Evolutionary conservation across 2,888 invertebrate species (phyloP).

Genomic region (Machimus atricapillus): DNA sequence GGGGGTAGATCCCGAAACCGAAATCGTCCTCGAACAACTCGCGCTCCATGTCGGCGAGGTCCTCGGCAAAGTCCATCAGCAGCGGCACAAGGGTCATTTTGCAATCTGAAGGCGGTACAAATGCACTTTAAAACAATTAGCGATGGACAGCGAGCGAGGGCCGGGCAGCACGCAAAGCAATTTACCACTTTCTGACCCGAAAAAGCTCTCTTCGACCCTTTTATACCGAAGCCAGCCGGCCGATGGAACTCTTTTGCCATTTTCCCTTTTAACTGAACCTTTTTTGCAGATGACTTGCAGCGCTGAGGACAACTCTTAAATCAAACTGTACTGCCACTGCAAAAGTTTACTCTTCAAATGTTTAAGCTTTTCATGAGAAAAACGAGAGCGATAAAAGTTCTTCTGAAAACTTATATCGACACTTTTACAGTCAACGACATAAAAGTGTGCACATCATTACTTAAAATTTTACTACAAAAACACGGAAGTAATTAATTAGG

Average conservation of each 20-base stretch:
- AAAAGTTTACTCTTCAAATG: not conserved
- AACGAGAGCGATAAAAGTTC: not conserved
- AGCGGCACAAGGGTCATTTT: constrained; percentile 24
- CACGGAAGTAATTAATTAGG: no score
- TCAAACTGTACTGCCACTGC: not conserved
- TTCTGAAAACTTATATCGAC: not conserved
- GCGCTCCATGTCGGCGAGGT: not conserved
- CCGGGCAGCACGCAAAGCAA: not conserved
- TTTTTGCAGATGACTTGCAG: not conserved
- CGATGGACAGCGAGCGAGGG: not conserved
- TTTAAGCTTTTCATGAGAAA: not conserved
- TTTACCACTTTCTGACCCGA: not conserved
- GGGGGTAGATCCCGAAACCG: constrained; percentile 24
- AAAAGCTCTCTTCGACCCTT: not conserved
- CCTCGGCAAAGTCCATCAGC: constrained; percentile 2
- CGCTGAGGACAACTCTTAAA: not conserved
- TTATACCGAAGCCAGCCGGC: not conserved
- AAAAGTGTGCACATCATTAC: not conserved
- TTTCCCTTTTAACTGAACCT: not conserved
- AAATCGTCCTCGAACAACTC: not conserved
- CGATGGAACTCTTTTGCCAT: not conserved
- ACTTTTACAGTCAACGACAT: not conserved
- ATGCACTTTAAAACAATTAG: not conserved
- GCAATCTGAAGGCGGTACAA: not conserved
- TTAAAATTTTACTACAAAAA: no score